Conservation (phyloP, 2,113 vertebrate species). For the Cavia porcellus region DNA sequence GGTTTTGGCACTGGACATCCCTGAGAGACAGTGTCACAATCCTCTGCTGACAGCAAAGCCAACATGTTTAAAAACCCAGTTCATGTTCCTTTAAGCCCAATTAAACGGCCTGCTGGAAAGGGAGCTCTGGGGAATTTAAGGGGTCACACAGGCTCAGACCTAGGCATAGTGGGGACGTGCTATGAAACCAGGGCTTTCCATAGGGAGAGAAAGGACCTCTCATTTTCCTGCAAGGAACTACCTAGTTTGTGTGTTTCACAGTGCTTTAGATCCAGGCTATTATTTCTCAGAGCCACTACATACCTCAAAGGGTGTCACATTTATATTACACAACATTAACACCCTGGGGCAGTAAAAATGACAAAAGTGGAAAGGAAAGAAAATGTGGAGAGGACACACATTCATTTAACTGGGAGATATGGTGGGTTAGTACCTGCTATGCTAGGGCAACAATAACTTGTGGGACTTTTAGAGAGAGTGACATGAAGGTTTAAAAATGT, state of each 20-base stretch:
- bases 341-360: background rate
- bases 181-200: background rate
- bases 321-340: background rate
- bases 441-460: too few relatives aligned
- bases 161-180: too few relatives aligned
- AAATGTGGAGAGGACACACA: background rate
- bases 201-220: background rate
- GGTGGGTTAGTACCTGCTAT: background rate
- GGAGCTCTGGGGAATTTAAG: background rate
- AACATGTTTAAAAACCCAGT: background rate
- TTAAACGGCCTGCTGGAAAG: background rate
- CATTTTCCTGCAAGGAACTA: background rate
- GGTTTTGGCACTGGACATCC: background rate
- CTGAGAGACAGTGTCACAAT: background rate
- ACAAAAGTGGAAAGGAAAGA: background rate
- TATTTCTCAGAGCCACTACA: background rate
- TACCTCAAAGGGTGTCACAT: background rate
- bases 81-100: background rate
- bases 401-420: background rate
- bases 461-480: too few relatives aligned
- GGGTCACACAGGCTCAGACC: background rate
- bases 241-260: background rate
- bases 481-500: too few relatives aligned
- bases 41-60: background rate
- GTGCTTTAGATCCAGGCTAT: background rate